Percentiles rank a stretch among this genome's conserved stretches.
These are phyloP conservation scores for Thera britannica DNA, from an alignment of 2,888 invertebrate species.

Conservation along the genomic window DNA sequence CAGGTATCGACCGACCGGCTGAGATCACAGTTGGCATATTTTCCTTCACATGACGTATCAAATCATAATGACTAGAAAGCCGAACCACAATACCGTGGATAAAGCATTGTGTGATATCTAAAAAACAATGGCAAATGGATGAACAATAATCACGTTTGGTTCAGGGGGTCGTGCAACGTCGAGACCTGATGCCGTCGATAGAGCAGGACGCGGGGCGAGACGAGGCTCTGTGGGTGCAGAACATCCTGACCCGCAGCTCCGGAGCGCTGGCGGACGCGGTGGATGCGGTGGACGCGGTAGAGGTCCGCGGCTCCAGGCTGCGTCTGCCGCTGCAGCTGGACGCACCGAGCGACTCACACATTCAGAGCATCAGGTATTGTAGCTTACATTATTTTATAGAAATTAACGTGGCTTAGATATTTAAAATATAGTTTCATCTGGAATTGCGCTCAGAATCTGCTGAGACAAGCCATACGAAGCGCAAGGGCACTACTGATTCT, in stretches of 20 bases:
- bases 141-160: too few relatives aligned
- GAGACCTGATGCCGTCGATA: constrained; percentile 55
- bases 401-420: too few relatives aligned
- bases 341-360: constrained; percentile 32
- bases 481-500: too few relatives aligned
- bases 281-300: not conserved
- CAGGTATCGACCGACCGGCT: constrained; percentile 3
- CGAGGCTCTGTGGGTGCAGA: constrained; percentile 63
- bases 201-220: constrained; percentile 51
- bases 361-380: constrained; percentile 49
- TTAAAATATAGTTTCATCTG: too few relatives aligned
- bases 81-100: not conserved
- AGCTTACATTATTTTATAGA: too few relatives aligned
- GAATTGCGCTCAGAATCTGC: too few relatives aligned
- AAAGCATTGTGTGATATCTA: too few relatives aligned
- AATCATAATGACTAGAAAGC: not conserved
- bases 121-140: too few relatives aligned
- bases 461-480: too few relatives aligned
- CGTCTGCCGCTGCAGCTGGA: constrained; percentile 23
- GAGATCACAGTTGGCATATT: not conserved
- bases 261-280: constrained; percentile 44
- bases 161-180: constrained; percentile 50
- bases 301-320: constrained; percentile 23
- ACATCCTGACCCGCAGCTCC: constrained; percentile 60
- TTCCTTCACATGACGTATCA: not conserved